These are phyloP conservation scores for Echinarachnius parma DNA, from an alignment of 53 echinoderm and acorn worm species.

Conservation along the genomic window DNA sequence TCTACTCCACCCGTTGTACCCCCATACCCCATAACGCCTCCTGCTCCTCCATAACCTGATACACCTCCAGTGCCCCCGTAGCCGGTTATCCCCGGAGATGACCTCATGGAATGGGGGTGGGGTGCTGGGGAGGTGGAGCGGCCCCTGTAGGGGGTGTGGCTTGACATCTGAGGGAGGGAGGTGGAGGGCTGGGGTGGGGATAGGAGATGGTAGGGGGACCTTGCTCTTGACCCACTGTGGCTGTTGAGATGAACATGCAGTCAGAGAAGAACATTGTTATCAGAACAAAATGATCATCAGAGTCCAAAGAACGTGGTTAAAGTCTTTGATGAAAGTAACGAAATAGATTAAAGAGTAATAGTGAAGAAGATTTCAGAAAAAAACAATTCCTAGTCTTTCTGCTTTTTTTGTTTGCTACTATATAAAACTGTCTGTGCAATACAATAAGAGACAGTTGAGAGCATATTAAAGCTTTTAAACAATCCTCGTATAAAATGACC, in stretches of 20 bases:
- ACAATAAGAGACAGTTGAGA: too few species aligned
- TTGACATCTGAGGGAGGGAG: conserved; percentile 32
- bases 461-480: too few species aligned
- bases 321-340: neutral
- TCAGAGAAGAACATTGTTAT: neutral
- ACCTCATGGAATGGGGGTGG: conserved; percentile 35
- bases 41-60: too few species aligned
- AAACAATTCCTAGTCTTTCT: too few species aligned
- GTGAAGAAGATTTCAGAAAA: too few species aligned
- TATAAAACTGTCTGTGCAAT: too few species aligned
- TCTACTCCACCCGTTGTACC: neutral
- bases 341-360: neutral
- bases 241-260: neutral
- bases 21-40: neutral
- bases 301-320: neutral
- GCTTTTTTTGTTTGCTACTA: too few species aligned
- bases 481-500: too few species aligned
- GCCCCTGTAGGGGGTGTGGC: conserved; percentile 10
- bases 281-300: neutral
- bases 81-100: conserved; percentile 26
- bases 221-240: conserved; percentile 46
- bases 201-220: conserved; percentile 49
- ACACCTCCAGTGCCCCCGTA: neutral
- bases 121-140: neutral
- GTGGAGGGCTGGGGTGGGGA: conserved; percentile 38